Percentiles rank a stretch among this genome's conserved stretches.
These are phyloP conservation scores for Cromileptes altivelis DNA, from an alignment of 2,113 vertebrate genomes.

Conservation along the genomic window DNA sequence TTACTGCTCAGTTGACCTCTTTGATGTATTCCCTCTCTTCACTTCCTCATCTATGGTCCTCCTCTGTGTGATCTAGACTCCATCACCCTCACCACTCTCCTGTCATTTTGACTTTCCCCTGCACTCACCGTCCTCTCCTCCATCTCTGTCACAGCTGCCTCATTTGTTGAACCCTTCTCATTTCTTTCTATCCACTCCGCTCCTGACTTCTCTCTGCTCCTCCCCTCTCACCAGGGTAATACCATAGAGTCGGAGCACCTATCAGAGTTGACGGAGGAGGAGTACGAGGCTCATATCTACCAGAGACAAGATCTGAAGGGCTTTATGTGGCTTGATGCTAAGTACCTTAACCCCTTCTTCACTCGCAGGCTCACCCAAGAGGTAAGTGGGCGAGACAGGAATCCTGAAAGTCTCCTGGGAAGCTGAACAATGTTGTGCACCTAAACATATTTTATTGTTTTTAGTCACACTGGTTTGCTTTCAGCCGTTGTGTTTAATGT, in stretches of 20 bases:
- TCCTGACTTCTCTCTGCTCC: slow-evolving; percentile 4
- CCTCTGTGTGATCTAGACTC: slow-evolving; percentile 17
- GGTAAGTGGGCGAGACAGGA: slow-evolving; percentile 78
- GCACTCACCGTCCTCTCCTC: background rate
- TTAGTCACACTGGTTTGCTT: too few species aligned
- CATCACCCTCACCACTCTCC: background rate
- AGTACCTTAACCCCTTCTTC: slow-evolving; percentile 98
- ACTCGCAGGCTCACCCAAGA: slow-evolving; percentile 97
- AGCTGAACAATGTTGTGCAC: background rate
- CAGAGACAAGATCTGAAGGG: slow-evolving; percentile 96
- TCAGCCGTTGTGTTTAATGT: background rate
- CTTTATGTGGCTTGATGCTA: slow-evolving; percentile 97
- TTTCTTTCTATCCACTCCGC: slow-evolving; percentile 17
- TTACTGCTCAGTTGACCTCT: background rate
- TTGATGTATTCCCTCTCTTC: slow-evolving; percentile 42
- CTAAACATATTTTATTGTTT: background rate
- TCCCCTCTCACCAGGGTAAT: slow-evolving; percentile 87
- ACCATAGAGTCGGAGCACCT: slow-evolving; percentile 95
- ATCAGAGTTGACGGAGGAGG: slow-evolving; percentile 97
- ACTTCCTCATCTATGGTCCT: slow-evolving; percentile 12
- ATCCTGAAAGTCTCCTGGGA: background rate
- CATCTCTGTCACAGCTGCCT: slow-evolving; percentile 3
- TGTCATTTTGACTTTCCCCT: slow-evolving; percentile 6
- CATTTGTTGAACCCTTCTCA: slow-evolving; percentile 14
- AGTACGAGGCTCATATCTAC: slow-evolving; percentile 96